Evolutionary conservation across 2,113 vertebrate species (phyloP).

Genomic region (Leucopternis melanops): DNA sequence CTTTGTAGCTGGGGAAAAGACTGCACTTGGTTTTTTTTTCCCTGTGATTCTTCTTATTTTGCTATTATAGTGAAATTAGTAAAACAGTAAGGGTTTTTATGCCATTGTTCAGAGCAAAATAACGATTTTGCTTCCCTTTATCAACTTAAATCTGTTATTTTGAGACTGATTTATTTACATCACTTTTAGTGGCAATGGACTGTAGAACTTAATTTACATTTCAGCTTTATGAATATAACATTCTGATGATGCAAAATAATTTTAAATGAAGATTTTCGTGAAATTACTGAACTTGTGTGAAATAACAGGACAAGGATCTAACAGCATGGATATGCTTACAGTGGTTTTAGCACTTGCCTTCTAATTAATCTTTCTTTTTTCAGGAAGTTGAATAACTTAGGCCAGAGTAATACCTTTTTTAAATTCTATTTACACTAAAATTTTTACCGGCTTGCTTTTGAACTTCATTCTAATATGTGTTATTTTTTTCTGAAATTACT

Average conservation of each 20-base stretch:
- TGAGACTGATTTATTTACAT: not conserved
- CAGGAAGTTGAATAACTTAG: not conserved
- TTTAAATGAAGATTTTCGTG: not conserved
- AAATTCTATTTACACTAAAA: not conserved
- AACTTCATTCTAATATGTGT: not conserved
- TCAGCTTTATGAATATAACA: not conserved
- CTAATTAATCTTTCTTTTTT: not conserved
- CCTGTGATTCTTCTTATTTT: not conserved
- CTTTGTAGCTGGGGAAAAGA: not conserved
- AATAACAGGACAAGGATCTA: not conserved
- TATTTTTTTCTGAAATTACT: not conserved
- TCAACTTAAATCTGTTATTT: not conserved
- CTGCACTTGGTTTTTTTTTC: not conserved
- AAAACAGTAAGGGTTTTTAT: not conserved
- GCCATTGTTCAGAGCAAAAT: not conserved
- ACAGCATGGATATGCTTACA: not conserved
- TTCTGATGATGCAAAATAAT: not conserved
- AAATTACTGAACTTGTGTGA: not conserved
- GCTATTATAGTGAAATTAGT: fast-evolving
- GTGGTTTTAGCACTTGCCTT: not conserved
- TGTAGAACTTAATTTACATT: not conserved
- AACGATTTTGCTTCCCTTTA: not conserved
- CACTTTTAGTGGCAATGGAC: not conserved
- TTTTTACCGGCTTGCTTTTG: not conserved
- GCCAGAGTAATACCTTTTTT: not conserved